phyloP scores from a whole-genome alignment of 2,113 vertebrate genomes.

The Myrmecobius fasciatus region DNA sequence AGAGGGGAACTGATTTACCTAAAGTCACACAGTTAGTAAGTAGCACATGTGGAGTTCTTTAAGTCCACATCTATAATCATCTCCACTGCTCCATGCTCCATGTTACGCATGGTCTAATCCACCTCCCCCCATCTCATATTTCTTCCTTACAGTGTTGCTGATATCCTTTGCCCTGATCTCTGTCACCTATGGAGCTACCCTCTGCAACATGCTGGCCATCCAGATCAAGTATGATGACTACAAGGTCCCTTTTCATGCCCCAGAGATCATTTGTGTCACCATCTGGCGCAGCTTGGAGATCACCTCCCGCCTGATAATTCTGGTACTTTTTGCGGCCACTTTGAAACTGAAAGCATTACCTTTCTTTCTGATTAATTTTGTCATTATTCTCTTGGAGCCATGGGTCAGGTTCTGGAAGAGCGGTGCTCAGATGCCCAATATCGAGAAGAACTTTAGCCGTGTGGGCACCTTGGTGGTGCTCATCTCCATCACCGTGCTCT shows the following conservation, averaged over 20 bases:
- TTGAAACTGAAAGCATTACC: constrained; percentile 91
- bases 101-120: background rate
- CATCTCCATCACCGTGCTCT: constrained; percentile 92
- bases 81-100: background rate
- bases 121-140: constrained; percentile 19
- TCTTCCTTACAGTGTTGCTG: constrained; percentile 86
- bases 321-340: constrained; percentile 96
- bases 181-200: constrained; percentile 92
- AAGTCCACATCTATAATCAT: background rate
- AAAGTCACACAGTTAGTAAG: background rate
- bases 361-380: constrained; percentile 89
- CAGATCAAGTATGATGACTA: constrained; percentile 97
- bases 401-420: constrained; percentile 95
- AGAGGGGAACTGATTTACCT: background rate
- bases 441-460: constrained; percentile 95
- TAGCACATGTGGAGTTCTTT: background rate
- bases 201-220: constrained; percentile 95
- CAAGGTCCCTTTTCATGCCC: constrained; percentile 89
- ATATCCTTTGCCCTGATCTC: constrained; percentile 94
- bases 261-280: constrained; percentile 92
- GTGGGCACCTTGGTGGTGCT: constrained; percentile 93
- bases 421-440: constrained; percentile 85
- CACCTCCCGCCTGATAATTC: constrained; percentile 89
- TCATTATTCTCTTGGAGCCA: constrained; percentile 94
- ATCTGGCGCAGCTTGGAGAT: constrained; percentile 96